These are phyloP conservation scores for Drosophila kepulauana DNA, from an alignment of 1,140 invertebrate species.

Conservation along the genomic window DNA sequence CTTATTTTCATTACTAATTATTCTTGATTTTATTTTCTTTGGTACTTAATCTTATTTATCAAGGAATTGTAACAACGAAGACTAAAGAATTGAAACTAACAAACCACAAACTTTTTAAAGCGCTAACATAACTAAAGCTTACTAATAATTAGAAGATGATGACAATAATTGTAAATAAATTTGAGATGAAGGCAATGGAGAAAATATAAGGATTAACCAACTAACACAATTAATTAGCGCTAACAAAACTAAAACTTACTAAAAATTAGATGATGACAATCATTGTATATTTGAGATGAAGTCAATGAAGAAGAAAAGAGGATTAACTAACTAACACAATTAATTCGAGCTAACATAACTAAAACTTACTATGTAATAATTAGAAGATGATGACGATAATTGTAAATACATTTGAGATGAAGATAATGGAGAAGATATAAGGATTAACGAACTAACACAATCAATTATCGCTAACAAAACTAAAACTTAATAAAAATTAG, in stretches of 20 bases:
- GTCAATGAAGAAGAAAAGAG: background rate
- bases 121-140: constrained; percentile 63
- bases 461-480: no score
- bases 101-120: constrained; percentile 67
- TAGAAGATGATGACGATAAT: background rate
- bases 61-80: constrained; percentile 54
- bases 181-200: background rate
- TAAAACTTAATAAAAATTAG: no score
- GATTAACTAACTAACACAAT: constrained; percentile 10
- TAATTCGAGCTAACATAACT: background rate
- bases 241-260: no score
- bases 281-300: background rate
- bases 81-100: constrained; percentile 54
- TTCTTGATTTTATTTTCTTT: constrained; percentile 53
- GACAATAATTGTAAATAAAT: background rate
- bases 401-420: background rate
- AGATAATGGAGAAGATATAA: background rate
- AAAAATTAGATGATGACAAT: background rate
- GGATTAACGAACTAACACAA: constrained; percentile 10
- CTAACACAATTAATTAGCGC: constrained; percentile 4
- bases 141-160: constrained; percentile 32
- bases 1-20: constrained; percentile 48
- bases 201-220: constrained; percentile 1
- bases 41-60: constrained; percentile 38
- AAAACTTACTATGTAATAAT: no score